Base-by-base conservation (phyloP, 2,113 vertebrate species). In the Tor tambroides region DNA sequence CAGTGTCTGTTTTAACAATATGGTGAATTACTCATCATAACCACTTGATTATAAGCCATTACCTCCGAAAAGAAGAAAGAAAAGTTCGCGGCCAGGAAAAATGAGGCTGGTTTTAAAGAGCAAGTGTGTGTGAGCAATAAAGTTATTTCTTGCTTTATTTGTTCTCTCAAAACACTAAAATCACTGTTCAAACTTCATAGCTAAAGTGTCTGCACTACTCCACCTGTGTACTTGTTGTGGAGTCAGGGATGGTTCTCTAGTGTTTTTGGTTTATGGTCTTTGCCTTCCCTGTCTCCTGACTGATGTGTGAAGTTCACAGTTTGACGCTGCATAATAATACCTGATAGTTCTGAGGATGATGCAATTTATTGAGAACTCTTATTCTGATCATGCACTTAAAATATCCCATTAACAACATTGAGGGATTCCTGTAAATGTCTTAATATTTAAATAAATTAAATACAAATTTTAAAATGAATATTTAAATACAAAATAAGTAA, bases 1-100 rank as follows among this genome's bases (percentile, higher is more conserved):
- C 91, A 54, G 86, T 89, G 88, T 92, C 92, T 94, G 92, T 90
- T 89, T 91, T 86, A 85, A 93, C 93, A 93, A 89, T 92, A 89
- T 90, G 6, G 92, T 92, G 91, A 93, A 95, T 95, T 93, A 94
- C 91, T 92, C 92, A 93, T 91, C 93, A 88, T 93, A 93, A 93
- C 94, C 91, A 92, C 90, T 81, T 93, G 91, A 93, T 91, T 91
- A 94, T 92, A 87, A 91, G 91, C 92, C 91, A 93, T 94, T 93
- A 92, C 75, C 12, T 10, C 54, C 65, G 32, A 56, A 85, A 17
- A 65, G 61, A 26, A 61, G 56, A 85, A 86, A 80, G 76, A 69
- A 63, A 81, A 72, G 63, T n/a, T 69, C 21, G 56, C 21, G 38
- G n/a, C n/a, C 30, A 9, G 83, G 59, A 82, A 78, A 32, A 77